Base-by-base conservation (phyloP, 2,888 invertebrate species). In the Linnaemya tessellans region DNA sequence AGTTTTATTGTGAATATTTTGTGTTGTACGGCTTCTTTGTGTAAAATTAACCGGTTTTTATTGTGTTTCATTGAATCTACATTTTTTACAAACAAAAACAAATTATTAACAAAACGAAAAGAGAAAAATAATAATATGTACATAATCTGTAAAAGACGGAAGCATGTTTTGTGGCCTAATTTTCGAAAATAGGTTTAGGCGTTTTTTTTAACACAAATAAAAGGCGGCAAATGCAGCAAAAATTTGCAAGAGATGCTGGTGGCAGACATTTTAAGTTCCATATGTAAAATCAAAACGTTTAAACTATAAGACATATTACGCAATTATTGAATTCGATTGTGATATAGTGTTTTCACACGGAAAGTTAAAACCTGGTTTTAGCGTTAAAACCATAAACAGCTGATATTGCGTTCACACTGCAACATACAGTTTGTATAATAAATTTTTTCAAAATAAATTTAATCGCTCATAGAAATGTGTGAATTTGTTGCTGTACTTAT, bases 21-120 rank as follows among this genome's bases (percentile, higher is more conserved):
- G 10, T 46, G 15, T 80, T 65, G 25, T 82, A 82, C n/a, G 82
- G 82, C 77, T 82, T 82, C 82, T 82, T 56, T 64, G 10, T 35
- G 35, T 38, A 49, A 65, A 78, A 41, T 65, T 65, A 78, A 82
- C 77, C 58, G 65, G 77, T 71, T 78, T 74, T 80, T 43, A n/a
- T n/a, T 43, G 38, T 46, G 7, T 65, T 65, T 46, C 49, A 38
- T 58, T 20, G 1, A 35, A 30, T 18, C 25, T 49, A 18, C n/a
- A 58, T 35, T 38, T 3, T 10, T 38, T 49, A 54, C 20, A 20
- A 49, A 51, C n/a, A 30, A 38, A 46, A 41, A 58, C 13, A 70
- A 70, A 54, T 64, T 62, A 43, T 62, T 62, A 62, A 70, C 56
- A 70, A 70, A 30, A 30, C 5, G 30, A 30, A 70, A 43, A 64